Conservation (phyloP, 2,113 vertebrate genomes). For the Centropus unirufus region DNA sequence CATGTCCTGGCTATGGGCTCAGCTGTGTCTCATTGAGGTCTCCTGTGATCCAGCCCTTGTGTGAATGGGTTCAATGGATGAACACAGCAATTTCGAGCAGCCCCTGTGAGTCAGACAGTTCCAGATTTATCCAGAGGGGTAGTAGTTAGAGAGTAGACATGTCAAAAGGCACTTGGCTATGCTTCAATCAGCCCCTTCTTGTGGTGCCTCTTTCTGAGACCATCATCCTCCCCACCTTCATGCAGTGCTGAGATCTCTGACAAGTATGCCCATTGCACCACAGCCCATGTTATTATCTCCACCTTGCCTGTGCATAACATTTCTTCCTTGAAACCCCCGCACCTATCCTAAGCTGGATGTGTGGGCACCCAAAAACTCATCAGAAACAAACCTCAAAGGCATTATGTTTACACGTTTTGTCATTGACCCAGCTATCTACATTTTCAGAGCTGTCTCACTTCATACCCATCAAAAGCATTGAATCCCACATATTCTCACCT, state of each 20-base stretch:
- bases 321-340: background rate
- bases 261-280: background rate
- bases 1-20: background rate
- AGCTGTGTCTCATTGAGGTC: background rate
- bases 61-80: background rate
- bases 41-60: background rate
- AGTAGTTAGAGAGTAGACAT: background rate
- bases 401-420: slow-evolving; percentile 15
- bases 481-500: slow-evolving; percentile 51
- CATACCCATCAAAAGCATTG: slow-evolving; percentile 15
- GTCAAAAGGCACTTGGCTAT: background rate
- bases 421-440: background rate
- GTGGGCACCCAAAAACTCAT: background rate
- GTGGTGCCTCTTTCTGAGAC: background rate
- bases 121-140: background rate
- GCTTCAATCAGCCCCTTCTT: background rate
- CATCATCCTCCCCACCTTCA: background rate
- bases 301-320: background rate
- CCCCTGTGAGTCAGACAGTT: background rate
- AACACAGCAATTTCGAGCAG: background rate
- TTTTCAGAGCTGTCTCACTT: slow-evolving; percentile 36
- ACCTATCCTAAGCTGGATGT: background rate
- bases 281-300: background rate
- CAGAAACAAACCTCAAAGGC: background rate
- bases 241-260: background rate